These are phyloP conservation scores for Chlorodrepanis virens DNA, from an alignment of 2,113 vertebrate species.

Conservation along the genomic window DNA sequence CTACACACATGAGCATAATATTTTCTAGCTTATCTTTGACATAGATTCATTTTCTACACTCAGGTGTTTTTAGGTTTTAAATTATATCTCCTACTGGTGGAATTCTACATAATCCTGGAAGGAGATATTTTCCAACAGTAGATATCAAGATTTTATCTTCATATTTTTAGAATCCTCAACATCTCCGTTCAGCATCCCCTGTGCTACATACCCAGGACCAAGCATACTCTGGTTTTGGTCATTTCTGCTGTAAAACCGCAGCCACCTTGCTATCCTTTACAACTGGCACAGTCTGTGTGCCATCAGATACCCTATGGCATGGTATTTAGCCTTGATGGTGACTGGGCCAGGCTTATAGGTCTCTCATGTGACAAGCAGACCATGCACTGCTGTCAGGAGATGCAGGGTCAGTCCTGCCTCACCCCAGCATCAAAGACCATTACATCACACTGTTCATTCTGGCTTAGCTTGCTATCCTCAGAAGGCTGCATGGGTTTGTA, in stretches of 20 bases:
- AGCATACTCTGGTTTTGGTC: not conserved
- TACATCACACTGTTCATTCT: not conserved
- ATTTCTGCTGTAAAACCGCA: not conserved
- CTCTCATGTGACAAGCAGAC: not conserved
- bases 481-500: not conserved
- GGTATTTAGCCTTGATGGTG: not conserved
- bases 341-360: not conserved
- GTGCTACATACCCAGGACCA: not conserved
- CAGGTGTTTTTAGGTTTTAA: not conserved
- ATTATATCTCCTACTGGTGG: not conserved
- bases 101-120: not conserved
- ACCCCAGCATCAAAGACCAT: not conserved
- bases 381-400: accelerated
- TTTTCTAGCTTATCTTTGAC: not conserved
- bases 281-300: not conserved
- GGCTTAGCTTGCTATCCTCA: not conserved
- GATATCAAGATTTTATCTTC: not conserved
- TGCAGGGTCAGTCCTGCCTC: not conserved
- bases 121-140: not conserved
- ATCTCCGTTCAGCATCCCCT: accelerated
- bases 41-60: not conserved
- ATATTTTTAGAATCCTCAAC: not conserved
- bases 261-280: not conserved
- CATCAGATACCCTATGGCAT: not conserved
- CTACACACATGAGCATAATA: not conserved